phyloP scores from a whole-genome alignment of 1,140 invertebrate species.

The Diorhabda carinulata region DNA sequence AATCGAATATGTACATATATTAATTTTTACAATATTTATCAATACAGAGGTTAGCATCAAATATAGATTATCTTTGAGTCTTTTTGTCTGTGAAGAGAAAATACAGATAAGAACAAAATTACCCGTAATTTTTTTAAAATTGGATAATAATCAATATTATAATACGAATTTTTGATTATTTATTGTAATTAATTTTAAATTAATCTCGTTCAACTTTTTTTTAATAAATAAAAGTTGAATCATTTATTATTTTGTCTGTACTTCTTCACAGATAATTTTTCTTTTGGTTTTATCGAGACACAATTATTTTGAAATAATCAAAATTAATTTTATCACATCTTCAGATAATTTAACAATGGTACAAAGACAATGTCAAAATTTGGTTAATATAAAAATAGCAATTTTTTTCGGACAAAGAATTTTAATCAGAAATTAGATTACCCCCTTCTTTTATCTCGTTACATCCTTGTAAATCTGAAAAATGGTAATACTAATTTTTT shows the following conservation, averaged over 20 bases:
- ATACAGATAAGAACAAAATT: no score
- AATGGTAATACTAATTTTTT: background rate
- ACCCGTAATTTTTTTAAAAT: no score
- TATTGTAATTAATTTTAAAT: no score
- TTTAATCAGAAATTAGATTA: conserved; percentile 11
- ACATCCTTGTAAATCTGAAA: background rate
- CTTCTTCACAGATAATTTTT: background rate
- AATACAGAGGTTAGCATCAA: conserved; percentile 43
- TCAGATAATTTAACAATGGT: conserved; percentile 39
- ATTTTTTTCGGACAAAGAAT: conserved; percentile 27
- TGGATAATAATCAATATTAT: no score
- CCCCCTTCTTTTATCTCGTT: no score
- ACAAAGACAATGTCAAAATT: conserved; percentile 33
- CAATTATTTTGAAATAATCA: conserved; percentile 29
- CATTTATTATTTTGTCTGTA: no score
- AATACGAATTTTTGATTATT: no score
- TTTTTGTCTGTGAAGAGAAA: conserved; percentile 3
- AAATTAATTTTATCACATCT: conserved; percentile 41
- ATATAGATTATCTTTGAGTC: conserved; percentile 35
- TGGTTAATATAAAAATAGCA: conserved; percentile 41
- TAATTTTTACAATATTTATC: conserved; percentile 39
- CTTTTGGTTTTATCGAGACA: conserved; percentile 18
- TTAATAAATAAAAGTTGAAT: background rate
- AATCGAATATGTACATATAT: conserved; percentile 39
- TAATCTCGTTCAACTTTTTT: background rate